phyloP scores from a whole-genome alignment of 2,113 vertebrate genomes.

The Noturus placidus region DNA sequence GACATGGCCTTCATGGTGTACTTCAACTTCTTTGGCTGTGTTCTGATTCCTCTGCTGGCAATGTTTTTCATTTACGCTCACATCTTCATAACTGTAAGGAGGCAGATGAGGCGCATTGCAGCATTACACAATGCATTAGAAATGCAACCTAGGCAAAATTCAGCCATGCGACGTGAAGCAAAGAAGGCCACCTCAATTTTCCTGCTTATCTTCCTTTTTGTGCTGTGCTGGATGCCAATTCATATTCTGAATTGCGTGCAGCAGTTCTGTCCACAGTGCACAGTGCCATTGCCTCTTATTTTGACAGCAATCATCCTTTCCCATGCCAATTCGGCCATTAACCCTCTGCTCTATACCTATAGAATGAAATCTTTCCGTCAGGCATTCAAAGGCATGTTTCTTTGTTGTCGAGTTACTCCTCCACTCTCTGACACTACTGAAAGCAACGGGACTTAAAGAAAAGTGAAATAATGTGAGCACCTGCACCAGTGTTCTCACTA shows the following conservation, averaged over 20 bases:
- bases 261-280: slow-evolving; percentile 53
- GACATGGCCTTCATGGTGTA: slow-evolving; percentile 63
- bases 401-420: slow-evolving; percentile 16
- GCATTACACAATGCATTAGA: background rate
- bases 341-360: slow-evolving; percentile 66
- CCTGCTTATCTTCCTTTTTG: slow-evolving; percentile 63
- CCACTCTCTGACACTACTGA: background rate
- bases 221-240: slow-evolving; percentile 68
- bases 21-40: slow-evolving; percentile 56
- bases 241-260: slow-evolving; percentile 63
- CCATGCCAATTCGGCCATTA: slow-evolving; percentile 67
- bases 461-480: background rate
- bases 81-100: slow-evolving; percentile 53
- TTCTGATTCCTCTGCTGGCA: slow-evolving; percentile 54
- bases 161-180: slow-evolving; percentile 37
- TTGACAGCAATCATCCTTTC: slow-evolving; percentile 63
- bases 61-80: slow-evolving; percentile 59
- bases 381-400: slow-evolving; percentile 54
- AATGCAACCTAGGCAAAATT: slow-evolving; percentile 14
- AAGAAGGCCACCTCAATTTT: slow-evolving; percentile 63
- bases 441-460: slow-evolving; percentile 1
- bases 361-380: slow-evolving; percentile 64
- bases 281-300: slow-evolving; percentile 53
- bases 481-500: background rate
- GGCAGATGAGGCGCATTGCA: slow-evolving; percentile 45